These are phyloP conservation scores for Sialis fuliginosa DNA, from an alignment of 2,888 invertebrate species.

Conservation along the genomic window DNA sequence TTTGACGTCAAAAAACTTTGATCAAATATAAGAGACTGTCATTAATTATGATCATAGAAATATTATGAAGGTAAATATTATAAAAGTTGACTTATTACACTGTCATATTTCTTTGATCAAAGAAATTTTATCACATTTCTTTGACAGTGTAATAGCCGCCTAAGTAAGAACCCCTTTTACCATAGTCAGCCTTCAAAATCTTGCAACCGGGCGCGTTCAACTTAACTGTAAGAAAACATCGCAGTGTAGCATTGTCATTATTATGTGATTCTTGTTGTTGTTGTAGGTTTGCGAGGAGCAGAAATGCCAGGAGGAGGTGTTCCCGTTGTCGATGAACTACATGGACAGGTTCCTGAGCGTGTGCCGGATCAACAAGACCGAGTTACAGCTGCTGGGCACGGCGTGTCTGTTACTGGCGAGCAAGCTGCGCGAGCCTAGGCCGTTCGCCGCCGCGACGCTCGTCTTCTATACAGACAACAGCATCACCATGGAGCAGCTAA, in stretches of 20 bases:
- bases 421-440: constrained; percentile 77
- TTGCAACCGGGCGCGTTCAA: too few species aligned
- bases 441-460: constrained; percentile 61
- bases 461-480: constrained; percentile 90
- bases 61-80: too few species aligned
- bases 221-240: too few species aligned
- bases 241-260: neutral
- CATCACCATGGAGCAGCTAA: constrained; percentile 67
- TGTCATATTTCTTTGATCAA: too few species aligned
- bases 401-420: constrained; percentile 85
- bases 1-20: too few species aligned
- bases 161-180: too few species aligned
- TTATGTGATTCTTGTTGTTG: constrained; percentile 10
- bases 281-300: constrained; percentile 87
- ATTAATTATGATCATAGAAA: too few species aligned
- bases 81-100: too few species aligned
- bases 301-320: constrained; percentile 84
- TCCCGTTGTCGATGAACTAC: constrained; percentile 80
- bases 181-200: too few species aligned
- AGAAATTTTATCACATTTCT: too few species aligned
- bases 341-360: constrained; percentile 84
- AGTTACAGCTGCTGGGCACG: constrained; percentile 82
- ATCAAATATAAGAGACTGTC: too few species aligned
- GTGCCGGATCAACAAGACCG: constrained; percentile 65
- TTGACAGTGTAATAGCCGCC: too few species aligned